These are phyloP conservation scores for Microctenopoma steveboyesi DNA, from an alignment of 2,797 vertebrate genomes.

Conservation along the genomic window DNA sequence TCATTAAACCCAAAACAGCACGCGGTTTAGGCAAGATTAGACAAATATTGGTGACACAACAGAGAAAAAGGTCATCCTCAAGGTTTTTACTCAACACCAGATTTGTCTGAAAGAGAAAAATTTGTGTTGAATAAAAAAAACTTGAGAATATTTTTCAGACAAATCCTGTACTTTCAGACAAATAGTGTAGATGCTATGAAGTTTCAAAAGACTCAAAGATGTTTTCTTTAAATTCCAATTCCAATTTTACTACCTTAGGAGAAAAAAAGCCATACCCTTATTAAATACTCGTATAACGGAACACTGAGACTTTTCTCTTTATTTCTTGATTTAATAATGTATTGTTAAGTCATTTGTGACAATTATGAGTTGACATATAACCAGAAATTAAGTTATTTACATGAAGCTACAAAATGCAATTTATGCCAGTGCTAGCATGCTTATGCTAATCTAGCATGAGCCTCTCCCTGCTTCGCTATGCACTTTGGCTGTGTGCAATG, in stretches of 20 bases:
- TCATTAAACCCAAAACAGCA: constrained; percentile 67
- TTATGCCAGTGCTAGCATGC: no score
- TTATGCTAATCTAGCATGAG: no score
- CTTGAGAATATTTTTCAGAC: constrained; percentile 12
- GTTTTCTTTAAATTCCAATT: neutral
- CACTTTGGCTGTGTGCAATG: no score
- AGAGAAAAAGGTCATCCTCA: constrained; percentile 56
- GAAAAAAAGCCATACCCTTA: neutral
- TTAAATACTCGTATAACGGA: neutral
- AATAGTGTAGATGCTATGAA: neutral
- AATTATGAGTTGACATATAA: neutral
- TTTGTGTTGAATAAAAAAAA: constrained; percentile 7
- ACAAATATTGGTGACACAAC: constrained; percentile 54
- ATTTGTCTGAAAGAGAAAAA: constrained; percentile 37
- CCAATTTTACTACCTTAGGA: neutral
- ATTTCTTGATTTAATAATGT: no score
- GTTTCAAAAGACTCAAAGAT: constrained; percentile 21
- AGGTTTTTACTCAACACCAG: constrained; percentile 32
- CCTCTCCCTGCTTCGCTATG: no score
- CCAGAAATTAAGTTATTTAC: neutral
- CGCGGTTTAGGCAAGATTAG: constrained; percentile 60
- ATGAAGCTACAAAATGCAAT: no score
- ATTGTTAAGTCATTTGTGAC: no score
- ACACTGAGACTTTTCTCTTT: neutral
- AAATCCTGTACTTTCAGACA: neutral